Conservation (phyloP, 2,113 vertebrate genomes). For the Crotalus helleri region DNA sequence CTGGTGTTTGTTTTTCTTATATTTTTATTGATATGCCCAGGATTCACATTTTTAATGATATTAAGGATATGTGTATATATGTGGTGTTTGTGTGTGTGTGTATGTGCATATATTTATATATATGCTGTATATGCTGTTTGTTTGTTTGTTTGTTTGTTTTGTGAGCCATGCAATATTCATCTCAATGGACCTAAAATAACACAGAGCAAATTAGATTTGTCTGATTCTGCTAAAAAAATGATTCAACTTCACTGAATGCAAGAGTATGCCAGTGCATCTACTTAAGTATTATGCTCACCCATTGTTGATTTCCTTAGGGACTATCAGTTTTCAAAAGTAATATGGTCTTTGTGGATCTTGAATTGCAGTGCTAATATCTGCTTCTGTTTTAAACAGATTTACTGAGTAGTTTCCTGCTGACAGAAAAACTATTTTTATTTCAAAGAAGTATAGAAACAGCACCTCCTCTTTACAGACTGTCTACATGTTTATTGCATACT, state of each 20-base stretch:
- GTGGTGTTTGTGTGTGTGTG: too few species aligned
- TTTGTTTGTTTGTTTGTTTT: too few species aligned
- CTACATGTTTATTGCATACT: background rate
- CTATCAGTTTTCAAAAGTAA: background rate
- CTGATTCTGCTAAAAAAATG: slow-evolving; percentile 35
- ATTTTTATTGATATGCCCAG: too few species aligned
- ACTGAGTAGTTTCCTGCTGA: background rate
- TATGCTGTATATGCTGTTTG: too few species aligned
- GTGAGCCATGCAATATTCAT: slow-evolving; percentile 10
- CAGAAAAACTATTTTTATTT: background rate
- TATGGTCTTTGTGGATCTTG: background rate
- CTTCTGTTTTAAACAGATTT: background rate
- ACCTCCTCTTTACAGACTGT: background rate
- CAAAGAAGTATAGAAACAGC: background rate
- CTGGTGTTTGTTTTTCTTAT: too few species aligned
- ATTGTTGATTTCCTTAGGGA: background rate
- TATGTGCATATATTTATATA: too few species aligned
- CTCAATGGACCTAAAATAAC: background rate
- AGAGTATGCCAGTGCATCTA: background rate
- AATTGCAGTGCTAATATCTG: background rate
- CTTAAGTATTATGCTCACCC: background rate
- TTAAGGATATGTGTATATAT: too few species aligned
- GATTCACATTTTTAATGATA: too few species aligned
- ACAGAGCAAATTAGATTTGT: background rate
- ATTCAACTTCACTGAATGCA: slow-evolving; percentile 31